Evolutionary conservation across 2,113 vertebrate genomes (phyloP).

Genomic region (Menidia beryllina): DNA sequence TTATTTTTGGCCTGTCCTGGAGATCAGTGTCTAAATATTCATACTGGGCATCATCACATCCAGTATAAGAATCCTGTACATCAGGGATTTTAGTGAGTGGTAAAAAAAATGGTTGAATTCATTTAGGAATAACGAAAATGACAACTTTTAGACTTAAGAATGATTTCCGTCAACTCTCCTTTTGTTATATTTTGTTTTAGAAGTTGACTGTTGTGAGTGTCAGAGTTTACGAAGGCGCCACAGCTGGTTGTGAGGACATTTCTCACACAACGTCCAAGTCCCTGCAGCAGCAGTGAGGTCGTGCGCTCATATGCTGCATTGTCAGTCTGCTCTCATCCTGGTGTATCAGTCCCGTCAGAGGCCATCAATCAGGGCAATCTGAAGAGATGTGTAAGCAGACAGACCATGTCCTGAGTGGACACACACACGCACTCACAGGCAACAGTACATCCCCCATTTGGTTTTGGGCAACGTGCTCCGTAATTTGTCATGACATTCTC

Average conservation of each 20-base stretch:
- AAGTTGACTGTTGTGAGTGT: background rate
- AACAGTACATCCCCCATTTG: background rate
- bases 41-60: background rate
- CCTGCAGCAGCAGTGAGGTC: conserved; percentile 15
- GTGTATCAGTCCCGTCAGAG: conserved; percentile 14
- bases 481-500: conserved; percentile 24
- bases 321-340: conserved; percentile 9
- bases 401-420: background rate
- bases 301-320: conserved; percentile 9
- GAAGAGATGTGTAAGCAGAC: conserved; percentile 13
- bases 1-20: background rate
- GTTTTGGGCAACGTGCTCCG: background rate
- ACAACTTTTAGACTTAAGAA: background rate
- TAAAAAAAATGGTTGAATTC: background rate
- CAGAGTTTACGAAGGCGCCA: no score
- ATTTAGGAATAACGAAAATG: no score
- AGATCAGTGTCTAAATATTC: background rate
- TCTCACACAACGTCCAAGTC: conserved; percentile 8
- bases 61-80: no score
- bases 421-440: background rate
- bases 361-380: conserved; percentile 24
- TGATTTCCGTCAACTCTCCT: background rate
- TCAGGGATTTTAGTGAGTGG: no score
- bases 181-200: background rate
- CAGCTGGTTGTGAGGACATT: conserved; percentile 9